Evolutionary conservation across 2,113 vertebrate species (phyloP).

Genomic region (Oreochromis spilurus): DNA sequence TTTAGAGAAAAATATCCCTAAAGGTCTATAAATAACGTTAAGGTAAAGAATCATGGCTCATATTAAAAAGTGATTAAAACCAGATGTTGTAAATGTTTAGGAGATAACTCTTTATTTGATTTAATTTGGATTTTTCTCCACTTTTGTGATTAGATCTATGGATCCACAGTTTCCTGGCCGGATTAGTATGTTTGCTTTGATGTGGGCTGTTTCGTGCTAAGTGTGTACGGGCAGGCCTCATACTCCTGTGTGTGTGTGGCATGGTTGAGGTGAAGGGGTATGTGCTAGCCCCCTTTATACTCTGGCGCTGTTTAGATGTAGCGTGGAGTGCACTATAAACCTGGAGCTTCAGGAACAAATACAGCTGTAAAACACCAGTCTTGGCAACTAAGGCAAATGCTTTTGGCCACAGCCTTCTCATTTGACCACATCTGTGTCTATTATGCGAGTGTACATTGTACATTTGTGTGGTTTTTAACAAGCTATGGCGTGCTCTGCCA

Average conservation of each 20-base stretch:
- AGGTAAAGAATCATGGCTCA: not conserved
- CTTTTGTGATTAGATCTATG: slow-evolving; percentile 19
- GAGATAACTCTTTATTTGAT: slow-evolving; percentile 20
- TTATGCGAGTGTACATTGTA: not conserved
- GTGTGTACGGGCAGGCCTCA: slow-evolving; percentile 31
- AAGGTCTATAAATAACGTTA: not conserved
- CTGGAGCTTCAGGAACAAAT: slow-evolving; percentile 43
- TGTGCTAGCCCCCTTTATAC: slow-evolving; percentile 2
- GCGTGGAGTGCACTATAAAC: slow-evolving; percentile 32
- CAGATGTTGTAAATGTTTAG: slow-evolving; percentile 14
- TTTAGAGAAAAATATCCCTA: not conserved
- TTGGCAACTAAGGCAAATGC: slow-evolving; percentile 47
- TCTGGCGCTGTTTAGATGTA: slow-evolving; percentile 45
- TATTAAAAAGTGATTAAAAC: slow-evolving; percentile 19
- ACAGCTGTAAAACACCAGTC: slow-evolving; percentile 47
- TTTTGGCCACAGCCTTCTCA: slow-evolving; percentile 34
- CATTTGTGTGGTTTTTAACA: slow-evolving; percentile 13
- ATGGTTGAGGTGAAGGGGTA: slow-evolving; percentile 19
- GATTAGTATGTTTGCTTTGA: slow-evolving; percentile 52
- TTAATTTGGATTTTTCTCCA: not conserved
- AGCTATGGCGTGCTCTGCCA: slow-evolving; percentile 12
- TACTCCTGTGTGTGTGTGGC: not conserved
- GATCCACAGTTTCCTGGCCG: slow-evolving; percentile 24
- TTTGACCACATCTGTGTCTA: slow-evolving; percentile 17
- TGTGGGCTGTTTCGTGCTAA: slow-evolving; percentile 24